Evolutionary conservation across 2,888 invertebrate genomes (phyloP).

Genomic region (Nomada ruficornis): DNA sequence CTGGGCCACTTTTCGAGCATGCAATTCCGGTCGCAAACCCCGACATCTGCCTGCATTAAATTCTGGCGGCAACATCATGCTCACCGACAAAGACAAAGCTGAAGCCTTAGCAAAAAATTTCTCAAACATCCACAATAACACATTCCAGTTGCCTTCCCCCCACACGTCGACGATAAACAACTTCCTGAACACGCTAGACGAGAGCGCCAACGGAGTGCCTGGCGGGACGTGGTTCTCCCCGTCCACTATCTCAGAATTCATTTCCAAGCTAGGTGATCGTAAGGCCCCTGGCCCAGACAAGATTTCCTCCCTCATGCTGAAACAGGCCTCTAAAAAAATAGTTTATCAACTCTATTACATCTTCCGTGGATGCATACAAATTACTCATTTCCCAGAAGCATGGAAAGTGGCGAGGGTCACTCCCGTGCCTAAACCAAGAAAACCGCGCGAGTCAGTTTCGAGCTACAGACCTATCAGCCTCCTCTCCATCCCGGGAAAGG

Average conservation of each 20-base stretch:
- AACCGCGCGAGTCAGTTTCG: not conserved
- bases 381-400: not conserved
- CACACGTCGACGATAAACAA: too few relatives aligned
- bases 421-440: not conserved
- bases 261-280: too few relatives aligned
- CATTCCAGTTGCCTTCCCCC: not conserved
- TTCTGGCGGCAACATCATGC: not conserved
- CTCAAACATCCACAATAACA: not conserved
- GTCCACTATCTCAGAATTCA: too few relatives aligned
- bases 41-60: not conserved
- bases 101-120: not conserved
- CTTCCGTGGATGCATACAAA: not conserved
- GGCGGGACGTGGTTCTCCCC: too few relatives aligned
- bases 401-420: not conserved
- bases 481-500: not conserved
- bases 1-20: not conserved
- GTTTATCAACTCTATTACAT: not conserved
- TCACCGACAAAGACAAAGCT: not conserved
- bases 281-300: too few relatives aligned
- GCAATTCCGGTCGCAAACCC: not conserved
- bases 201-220: too few relatives aligned
- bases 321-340: not conserved
- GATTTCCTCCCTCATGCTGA: too few relatives aligned
- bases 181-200: too few relatives aligned
- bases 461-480: not conserved